phyloP scores from a whole-genome alignment of 2,797 vertebrate species.

The Phataginus tricuspis region DNA sequence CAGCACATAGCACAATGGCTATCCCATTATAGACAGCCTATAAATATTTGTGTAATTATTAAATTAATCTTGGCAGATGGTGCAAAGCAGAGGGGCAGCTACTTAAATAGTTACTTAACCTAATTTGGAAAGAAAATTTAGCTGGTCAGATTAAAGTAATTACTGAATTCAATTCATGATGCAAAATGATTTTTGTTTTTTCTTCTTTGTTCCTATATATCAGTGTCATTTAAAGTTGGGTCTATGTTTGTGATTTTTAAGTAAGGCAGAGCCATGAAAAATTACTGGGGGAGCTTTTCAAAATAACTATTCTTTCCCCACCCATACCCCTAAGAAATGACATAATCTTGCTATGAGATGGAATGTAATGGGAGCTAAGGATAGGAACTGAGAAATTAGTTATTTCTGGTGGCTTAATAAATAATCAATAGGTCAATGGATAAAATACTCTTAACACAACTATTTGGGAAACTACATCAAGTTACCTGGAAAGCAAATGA shows the following conservation, averaged over 20 bases:
- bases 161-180: background rate
- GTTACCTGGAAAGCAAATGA: background rate
- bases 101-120: background rate
- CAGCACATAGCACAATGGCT: background rate
- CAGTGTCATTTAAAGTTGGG: background rate
- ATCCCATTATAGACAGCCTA: background rate
- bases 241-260: background rate
- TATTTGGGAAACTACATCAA: background rate
- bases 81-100: background rate
- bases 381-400: background rate
- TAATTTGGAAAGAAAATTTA: constrained; percentile 24
- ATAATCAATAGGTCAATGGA: background rate
- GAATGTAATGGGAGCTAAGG: background rate
- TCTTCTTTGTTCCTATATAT: background rate
- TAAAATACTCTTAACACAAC: background rate
- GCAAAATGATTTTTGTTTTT: background rate
- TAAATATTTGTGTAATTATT: constrained; percentile 54
- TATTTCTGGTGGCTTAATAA: background rate
- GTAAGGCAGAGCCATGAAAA: background rate
- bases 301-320: background rate
- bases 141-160: background rate
- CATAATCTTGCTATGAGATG: background rate
- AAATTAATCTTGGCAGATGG: constrained; percentile 20
- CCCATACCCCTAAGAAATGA: background rate
- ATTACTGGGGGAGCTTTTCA: background rate